Evolutionary conservation across 2,113 vertebrate genomes (phyloP).

Genomic region (Anolis carolinensis): DNA sequence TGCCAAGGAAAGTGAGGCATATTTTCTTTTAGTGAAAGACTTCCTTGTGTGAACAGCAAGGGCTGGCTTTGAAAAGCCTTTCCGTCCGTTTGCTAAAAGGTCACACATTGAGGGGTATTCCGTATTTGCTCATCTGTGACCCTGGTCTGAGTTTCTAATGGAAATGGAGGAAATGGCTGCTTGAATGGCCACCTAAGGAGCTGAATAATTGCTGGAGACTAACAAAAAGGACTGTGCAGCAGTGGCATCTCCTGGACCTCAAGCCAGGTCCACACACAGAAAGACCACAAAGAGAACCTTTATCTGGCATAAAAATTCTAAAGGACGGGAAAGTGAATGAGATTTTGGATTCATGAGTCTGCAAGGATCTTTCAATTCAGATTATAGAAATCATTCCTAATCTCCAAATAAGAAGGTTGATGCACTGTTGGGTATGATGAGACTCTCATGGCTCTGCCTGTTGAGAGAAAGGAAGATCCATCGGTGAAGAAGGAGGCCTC

Average conservation of each 20-base stretch:
- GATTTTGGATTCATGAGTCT: not conserved
- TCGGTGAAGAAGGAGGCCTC: not conserved
- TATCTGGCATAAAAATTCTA: not conserved
- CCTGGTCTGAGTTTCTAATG: conserved; percentile 3
- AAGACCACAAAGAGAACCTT: not conserved
- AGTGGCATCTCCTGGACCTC: not conserved
- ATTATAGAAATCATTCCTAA: not conserved
- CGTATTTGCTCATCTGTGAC: not conserved
- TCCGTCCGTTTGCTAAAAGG: conserved; percentile 1
- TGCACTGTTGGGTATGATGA: not conserved
- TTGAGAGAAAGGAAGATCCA: not conserved
- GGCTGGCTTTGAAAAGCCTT: not conserved
- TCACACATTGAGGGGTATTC: not conserved
- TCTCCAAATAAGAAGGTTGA: not conserved
- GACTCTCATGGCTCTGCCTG: not conserved
- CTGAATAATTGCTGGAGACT: not conserved
- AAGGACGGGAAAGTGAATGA: not conserved
- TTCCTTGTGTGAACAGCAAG: not conserved
- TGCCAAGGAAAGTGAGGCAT: not conserved
- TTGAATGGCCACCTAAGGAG: not conserved
- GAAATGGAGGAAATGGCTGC: not conserved
- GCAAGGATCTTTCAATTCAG: not conserved
- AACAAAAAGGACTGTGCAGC: not conserved
- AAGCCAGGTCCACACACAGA: not conserved
- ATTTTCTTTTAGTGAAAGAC: not conserved